phyloP scores from a whole-genome alignment of 2,888 invertebrate species.

The Drosophila eohydei region DNA sequence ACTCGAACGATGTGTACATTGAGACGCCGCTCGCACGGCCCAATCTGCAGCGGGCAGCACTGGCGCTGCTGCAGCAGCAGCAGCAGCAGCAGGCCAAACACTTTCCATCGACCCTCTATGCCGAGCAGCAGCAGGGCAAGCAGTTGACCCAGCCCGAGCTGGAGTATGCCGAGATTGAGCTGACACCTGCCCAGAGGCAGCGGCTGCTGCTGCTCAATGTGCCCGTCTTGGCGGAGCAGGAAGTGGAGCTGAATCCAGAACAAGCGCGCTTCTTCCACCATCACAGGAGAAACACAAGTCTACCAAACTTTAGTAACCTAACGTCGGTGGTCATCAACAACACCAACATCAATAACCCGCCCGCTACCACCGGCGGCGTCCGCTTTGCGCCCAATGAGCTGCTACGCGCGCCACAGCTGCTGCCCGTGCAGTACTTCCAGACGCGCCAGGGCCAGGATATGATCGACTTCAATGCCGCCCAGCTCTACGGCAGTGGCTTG shows the following conservation, averaged over 20 bases:
- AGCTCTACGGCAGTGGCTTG: conserved; percentile 23
- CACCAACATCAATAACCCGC: conserved; percentile 1
- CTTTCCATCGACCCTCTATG: conserved; percentile 2
- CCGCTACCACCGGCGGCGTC: rapidly evolving
- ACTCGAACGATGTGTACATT: conserved; percentile 39
- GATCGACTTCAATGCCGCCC: conserved; percentile 27
- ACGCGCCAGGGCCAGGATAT: conserved; percentile 41
- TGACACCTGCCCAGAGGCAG: conserved; percentile 8
- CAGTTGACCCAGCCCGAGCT: conserved; percentile 1
- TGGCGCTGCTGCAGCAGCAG: background rate
- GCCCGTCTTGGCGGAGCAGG: background rate
- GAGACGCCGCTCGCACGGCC: conserved; percentile 24
- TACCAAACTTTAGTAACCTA: background rate
- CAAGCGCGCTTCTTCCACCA: conserved; percentile 22
- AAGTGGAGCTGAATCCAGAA: background rate
- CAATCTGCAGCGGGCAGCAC: background rate
- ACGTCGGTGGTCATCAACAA: conserved; percentile 20
- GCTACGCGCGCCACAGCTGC: conserved; percentile 7
- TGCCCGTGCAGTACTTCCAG: conserved; percentile 39
- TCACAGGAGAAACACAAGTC: background rate
- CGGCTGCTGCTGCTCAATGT: conserved; percentile 24
- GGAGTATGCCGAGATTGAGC: conserved; percentile 4
- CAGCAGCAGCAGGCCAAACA: conserved; percentile 14
- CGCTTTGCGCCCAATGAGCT: background rate
- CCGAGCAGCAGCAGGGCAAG: conserved; percentile 10